These are phyloP conservation scores for Arremon brunneinucha DNA, from an alignment of 2,797 vertebrate species.

Conservation along the genomic window DNA sequence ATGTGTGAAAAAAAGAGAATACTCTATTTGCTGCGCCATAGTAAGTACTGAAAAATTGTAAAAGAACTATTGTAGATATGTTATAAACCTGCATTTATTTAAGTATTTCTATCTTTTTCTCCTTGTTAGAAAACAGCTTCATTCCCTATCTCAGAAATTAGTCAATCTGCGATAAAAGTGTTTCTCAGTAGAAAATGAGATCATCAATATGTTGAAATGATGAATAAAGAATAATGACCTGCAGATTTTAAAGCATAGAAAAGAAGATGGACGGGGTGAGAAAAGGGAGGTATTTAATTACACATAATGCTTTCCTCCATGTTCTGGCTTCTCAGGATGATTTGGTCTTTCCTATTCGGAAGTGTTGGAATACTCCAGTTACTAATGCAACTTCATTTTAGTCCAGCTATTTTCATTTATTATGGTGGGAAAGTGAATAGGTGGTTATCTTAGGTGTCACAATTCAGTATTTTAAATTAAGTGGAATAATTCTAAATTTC, in stretches of 20 bases:
- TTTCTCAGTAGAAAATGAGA: neutral
- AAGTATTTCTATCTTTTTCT: neutral
- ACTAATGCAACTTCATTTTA: neutral
- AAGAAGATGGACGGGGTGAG: fast-evolving
- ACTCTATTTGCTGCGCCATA: neutral
- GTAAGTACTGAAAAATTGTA: neutral
- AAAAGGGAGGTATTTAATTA: neutral
- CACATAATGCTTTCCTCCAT: neutral
- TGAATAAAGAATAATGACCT: neutral
- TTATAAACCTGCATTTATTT: neutral
- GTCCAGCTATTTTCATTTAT: neutral
- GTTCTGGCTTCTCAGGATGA: neutral
- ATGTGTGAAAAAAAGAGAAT: neutral
- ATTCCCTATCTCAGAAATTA: neutral
- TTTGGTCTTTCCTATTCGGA: neutral
- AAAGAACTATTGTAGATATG: neutral
- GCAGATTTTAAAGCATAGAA: neutral
- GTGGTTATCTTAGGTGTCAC: neutral
- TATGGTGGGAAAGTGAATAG: neutral
- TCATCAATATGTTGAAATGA: neutral
- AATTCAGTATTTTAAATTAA: neutral
- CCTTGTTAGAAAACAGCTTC: neutral
- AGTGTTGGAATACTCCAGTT: neutral
- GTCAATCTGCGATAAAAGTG: neutral
- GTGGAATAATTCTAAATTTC: neutral